Percentiles rank a stretch among this genome's conserved stretches.
Evolutionary conservation across 2,113 vertebrate species (phyloP).

Genomic region (Pyrgilauda ruficollis): DNA sequence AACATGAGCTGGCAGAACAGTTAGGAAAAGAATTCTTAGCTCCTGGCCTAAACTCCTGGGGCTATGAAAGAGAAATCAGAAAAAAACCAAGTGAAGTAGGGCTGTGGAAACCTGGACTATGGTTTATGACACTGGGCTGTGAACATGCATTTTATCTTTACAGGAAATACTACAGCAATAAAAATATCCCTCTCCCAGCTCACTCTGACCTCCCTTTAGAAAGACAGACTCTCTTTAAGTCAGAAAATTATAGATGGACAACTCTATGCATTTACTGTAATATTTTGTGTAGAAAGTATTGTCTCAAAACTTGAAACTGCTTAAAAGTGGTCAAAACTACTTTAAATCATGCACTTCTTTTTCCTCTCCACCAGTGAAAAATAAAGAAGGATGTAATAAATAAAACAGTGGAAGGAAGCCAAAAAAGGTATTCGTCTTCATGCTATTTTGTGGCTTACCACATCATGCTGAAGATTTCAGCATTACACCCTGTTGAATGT

Average conservation of each 20-base stretch:
- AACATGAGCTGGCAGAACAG: background rate
- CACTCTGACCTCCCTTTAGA: background rate
- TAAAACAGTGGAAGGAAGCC: background rate
- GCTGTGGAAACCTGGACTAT: background rate
- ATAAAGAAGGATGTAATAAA: constrained; percentile 2
- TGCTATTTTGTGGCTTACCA: constrained; percentile 17
- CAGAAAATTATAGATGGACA: background rate
- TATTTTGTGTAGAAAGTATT: background rate
- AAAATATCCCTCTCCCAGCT: background rate
- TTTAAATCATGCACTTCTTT: background rate
- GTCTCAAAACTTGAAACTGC: background rate
- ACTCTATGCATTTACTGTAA: background rate
- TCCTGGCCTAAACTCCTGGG: background rate
- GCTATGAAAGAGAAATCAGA: background rate
- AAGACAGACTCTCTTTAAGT: background rate
- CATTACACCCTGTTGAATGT: background rate
- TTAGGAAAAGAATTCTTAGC: background rate
- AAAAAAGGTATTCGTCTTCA: constrained; percentile 31
- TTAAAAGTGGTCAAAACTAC: background rate
- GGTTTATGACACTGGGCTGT: background rate
- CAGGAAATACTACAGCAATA: background rate
- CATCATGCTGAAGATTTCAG: background rate
- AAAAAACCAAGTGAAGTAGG: background rate
- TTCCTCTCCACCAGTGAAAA: background rate
- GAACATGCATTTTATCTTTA: background rate